Base-by-base conservation (phyloP, 2,888 invertebrate genomes). In the Drosophila lutescens region DNA sequence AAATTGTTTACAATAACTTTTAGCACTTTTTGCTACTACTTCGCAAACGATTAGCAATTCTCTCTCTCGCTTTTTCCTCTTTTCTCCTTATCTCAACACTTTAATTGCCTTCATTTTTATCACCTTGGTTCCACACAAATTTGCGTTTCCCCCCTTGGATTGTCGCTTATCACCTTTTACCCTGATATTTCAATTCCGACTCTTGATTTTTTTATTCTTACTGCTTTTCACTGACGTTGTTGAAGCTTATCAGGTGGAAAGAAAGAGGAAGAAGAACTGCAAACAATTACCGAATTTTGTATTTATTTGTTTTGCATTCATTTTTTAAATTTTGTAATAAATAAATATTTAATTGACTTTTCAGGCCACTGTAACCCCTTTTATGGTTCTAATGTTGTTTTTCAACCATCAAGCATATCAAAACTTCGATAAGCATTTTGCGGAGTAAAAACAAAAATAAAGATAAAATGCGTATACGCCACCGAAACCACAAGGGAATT, bases 331-430 rank as follows among this genome's bases (percentile, higher is more conserved):
- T n/a, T n/a, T n/a, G n/a, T n/a, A 70, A 50, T 70, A 65, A 82
- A 82, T 82, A 66, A 49, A 76, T 67, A 76, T 78, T 62, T 57
- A 81, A 79, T 57, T 72, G 77, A 67, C 79, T 61, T 80, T 73
- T 57, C 53, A 38, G 47, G 55, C n/a, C 44, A 47, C 23, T 54
- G 47, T 30, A 12, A 43, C 34, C 15, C 26, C 53, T 59, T 49
- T 66, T 85, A 84, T 80, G 68, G 26, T 8, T 13, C 51, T 34
- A 43, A 30, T 60, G 58, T 46, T 75, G 51, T 80, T 75, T 80
- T 63, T 60, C 50, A 65, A n/a, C 56, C 51, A 30, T 26, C 15
- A 51, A 76, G 71, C 81, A 84, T 80, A 85, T 79, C 79, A 73
- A 41, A 53, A 30, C 26, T 44, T 32, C 75, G 81, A 81, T 81